Base-by-base conservation (phyloP, 2,888 invertebrate genomes). In the Drosophila pegasa region DNA sequence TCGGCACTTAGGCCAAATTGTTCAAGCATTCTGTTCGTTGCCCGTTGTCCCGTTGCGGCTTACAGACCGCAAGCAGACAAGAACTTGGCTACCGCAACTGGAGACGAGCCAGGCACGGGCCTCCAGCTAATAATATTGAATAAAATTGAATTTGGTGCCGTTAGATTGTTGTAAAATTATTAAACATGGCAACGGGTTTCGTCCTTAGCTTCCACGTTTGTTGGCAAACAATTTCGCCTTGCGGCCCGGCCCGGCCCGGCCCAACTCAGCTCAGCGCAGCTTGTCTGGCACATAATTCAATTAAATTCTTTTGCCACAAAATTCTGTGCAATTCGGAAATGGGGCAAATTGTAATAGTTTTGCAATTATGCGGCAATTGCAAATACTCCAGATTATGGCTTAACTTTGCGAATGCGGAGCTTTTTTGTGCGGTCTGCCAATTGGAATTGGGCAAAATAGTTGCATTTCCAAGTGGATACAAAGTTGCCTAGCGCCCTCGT, bases 111-210 rank as follows among this genome's bases (percentile, higher is more conserved):
- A 22, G 29, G 35, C 65, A 65, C 52, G 45, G 27, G 41, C 51
- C 71, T 52, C 56, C 69, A 76, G 80, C 78, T 68, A 82, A 84
- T 80, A 84, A 71, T 86, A 86, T 86, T 86, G 77, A 87, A 82
- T 84, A 75, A 84, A 87, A 86, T 86, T 87, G 79, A 87, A 82
- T 84, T 82, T 70, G 69, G 69, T 65, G 64, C 70, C 61, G 47
- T 62, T 73, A 66, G 72, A 65, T 73, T 78, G 82, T 75, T 75
- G 66, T 75, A 70, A 71, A 84, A 86, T 85, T 86, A 85, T 85
- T 82, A 85, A 85, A 80, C 75, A 71, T 71, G 61, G 62, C 58
- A 72, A 43, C 22, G 52, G 57, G 29, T 47, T 35, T 38, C 55
- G 56, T 50, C 33, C 14, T n/a, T 48, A 10, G 12, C 40, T 33